Base-by-base conservation (phyloP, 2,113 vertebrate species). In the Dendrocopos noguchii region DNA sequence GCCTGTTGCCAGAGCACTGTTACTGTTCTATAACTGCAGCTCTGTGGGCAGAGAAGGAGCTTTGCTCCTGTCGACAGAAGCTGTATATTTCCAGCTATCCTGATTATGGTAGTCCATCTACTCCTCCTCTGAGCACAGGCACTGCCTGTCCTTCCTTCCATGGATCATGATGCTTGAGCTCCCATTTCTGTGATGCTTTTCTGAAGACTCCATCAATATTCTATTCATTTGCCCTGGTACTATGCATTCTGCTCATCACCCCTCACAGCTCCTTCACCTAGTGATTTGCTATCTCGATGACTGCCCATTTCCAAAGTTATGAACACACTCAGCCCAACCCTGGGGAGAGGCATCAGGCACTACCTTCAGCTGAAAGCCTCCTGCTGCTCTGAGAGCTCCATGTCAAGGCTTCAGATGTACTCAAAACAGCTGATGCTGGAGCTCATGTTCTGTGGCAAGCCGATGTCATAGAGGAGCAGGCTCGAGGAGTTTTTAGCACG, bases 141-240 rank as follows among this genome's bases (percentile, higher is more conserved):
- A 22, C 27, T 28, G 34, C 5, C 27, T 64, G 61, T 27, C 27
- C 15, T 55, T 88, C 53, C 71, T 73, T 76, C 8, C 10, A n/a
- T 20, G 27, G 34, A 24, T 3, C 1, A 1, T 20, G 17, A 7
- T 4, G 2, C 14, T 65, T 52, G 9, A 12, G 24, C 6, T 82
- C 16, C 34, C 46, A 13, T 76, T 84, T 72, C 44, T 68, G 8
- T 28, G 28, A 2, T 25, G 7, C 33, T 20, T 34, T 53, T 66
- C 15, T 56, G n/a, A 82, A 91, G 34, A 64, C 8, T 8, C 33
- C 1, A 1, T 25, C n/a, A 47, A 12, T 31, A 16, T 42, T 46
- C 33, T 27, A 7, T 55, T 65, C 21, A n/a, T 56, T 24, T 19
- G 59, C 10, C 5, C 4, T 24, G 47, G 15, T 12, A 7, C 7